Percentiles rank a stretch among this genome's conserved stretches.
phyloP scores from a whole-genome alignment of 2,113 vertebrate genomes.

The Plectropomus leopardus region DNA sequence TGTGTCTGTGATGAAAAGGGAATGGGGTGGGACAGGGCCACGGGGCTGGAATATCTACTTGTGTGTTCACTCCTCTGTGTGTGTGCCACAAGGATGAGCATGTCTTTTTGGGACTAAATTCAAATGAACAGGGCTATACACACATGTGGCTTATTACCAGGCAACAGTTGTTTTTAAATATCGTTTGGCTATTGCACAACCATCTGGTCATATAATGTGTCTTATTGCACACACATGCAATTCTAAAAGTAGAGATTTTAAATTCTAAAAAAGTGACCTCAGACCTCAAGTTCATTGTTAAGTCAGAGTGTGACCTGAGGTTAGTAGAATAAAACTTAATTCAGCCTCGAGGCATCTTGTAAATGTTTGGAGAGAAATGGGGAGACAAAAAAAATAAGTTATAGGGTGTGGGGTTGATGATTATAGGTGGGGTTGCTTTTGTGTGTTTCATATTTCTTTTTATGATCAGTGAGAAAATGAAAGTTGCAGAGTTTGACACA shows the following conservation, averaged over 20 bases:
- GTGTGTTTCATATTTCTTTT: conserved; percentile 3
- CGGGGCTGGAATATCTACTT: conserved; percentile 20
- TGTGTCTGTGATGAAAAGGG: conserved; percentile 40
- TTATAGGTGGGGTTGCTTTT: background rate
- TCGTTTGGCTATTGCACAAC: conserved; percentile 16
- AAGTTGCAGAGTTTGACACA: background rate
- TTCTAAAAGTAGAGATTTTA: conserved; percentile 1
- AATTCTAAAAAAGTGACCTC: background rate
- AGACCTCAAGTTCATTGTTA: background rate
- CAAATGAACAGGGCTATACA: conserved; percentile 8
- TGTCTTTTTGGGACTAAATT: conserved; percentile 12
- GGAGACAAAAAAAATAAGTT: background rate
- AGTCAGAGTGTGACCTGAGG: background rate
- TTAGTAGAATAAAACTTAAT: background rate
- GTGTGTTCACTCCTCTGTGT: conserved; percentile 29
- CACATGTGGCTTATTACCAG: conserved; percentile 13
- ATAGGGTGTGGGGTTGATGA: background rate
- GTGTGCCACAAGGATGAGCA: conserved; percentile 3
- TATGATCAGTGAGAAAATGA: conserved; percentile 6
- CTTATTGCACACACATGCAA: conserved; percentile 3
- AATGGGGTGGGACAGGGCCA: conserved; percentile 23
- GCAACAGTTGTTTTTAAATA: conserved; percentile 25
- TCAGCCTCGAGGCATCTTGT: background rate
- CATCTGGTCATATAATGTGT: conserved; percentile 1
- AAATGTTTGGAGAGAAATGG: background rate